These are phyloP conservation scores for Balaenoptera acutorostrata DNA, from an alignment of 2,113 vertebrate genomes.

Conservation along the genomic window DNA sequence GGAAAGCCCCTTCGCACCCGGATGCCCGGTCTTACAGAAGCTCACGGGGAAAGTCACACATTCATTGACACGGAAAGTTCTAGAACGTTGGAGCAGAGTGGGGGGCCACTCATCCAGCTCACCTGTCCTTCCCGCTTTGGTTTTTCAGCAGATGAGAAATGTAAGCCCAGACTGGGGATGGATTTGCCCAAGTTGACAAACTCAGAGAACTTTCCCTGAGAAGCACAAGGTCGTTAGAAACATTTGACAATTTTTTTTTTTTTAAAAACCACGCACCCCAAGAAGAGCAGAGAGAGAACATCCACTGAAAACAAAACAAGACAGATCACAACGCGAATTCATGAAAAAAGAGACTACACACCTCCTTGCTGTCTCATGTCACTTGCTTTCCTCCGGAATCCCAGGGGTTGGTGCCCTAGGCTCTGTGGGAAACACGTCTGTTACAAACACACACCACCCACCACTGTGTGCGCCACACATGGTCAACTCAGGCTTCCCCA, in stretches of 20 bases:
- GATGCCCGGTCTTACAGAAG: rapidly evolving
- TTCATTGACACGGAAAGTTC: neutral
- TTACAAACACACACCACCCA: rapidly evolving
- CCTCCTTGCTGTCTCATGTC: constrained; percentile 44
- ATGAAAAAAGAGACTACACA: neutral
- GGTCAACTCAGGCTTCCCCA: neutral
- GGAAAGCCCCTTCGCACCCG: neutral
- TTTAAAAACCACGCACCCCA: neutral
- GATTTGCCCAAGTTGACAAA: neutral
- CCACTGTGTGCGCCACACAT: rapidly evolving
- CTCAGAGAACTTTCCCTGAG: neutral
- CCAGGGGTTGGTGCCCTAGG: neutral
- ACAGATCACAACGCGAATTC: rapidly evolving
- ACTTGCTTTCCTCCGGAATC: constrained; percentile 31
- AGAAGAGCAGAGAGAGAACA: neutral
- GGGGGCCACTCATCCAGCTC: neutral
- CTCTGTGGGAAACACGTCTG: constrained; percentile 26
- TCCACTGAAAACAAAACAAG: neutral
- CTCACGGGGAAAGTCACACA: rapidly evolving
- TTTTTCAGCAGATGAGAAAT: neutral
- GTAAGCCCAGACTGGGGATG: neutral
- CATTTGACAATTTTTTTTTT: neutral
- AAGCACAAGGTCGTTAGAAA: neutral
- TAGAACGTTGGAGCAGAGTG: too few relatives aligned
- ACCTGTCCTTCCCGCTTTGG: rapidly evolving